A percentile compares a stretch with the other conserved stretches of the same genome.
Evolutionary conservation across 2,888 invertebrate species (phyloP).

Genomic region (Rhagophthalmus giganteus): DNA sequence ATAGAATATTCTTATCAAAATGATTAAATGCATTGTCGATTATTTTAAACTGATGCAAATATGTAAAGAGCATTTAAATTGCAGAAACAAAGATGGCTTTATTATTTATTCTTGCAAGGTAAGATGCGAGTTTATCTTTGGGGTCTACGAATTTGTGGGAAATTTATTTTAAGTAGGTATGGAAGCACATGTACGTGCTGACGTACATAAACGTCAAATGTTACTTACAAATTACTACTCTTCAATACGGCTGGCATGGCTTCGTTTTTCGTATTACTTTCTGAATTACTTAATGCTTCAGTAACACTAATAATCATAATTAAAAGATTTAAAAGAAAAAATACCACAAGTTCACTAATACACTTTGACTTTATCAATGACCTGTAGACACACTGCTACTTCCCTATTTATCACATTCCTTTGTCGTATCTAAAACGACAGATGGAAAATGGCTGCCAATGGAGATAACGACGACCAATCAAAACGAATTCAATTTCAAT

Average conservation of each 20-base stretch:
- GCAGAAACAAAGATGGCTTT: no score
- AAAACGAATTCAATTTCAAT: no score
- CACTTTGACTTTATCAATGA: slow-evolving; percentile 14
- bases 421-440: slow-evolving; percentile 7
- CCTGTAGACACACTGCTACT: slow-evolving; percentile 2
- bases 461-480: neutral
- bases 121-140: no score
- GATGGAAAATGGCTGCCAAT: slow-evolving; percentile 1
- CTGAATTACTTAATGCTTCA: slow-evolving; percentile 50
- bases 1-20: no score
- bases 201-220: no score
- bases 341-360: slow-evolving; percentile 31
- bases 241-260: slow-evolving; percentile 54
- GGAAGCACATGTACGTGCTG: no score
- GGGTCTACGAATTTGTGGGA: no score
- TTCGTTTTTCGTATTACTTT: slow-evolving; percentile 47
- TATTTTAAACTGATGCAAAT: no score
- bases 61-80: no score
- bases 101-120: no score
- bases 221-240: slow-evolving; percentile 54
- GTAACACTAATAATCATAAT: slow-evolving; percentile 57
- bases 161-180: no score
- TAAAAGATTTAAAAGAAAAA: slow-evolving; percentile 52
- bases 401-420: slow-evolving; percentile 19
- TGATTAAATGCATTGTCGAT: no score